phyloP scores from a whole-genome alignment of 2,113 vertebrate genomes.

The Malurus melanocephalus region DNA sequence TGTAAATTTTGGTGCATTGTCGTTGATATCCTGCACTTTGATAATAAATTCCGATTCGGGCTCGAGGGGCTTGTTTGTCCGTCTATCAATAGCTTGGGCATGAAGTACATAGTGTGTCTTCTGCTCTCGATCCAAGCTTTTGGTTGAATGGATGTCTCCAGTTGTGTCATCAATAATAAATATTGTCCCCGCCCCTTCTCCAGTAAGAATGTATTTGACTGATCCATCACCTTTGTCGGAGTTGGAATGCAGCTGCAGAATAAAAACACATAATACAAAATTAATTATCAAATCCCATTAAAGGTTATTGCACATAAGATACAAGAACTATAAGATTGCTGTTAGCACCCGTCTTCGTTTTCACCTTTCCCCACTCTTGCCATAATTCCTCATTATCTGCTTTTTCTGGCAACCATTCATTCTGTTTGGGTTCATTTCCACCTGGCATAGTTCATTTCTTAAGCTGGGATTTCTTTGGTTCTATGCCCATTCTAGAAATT shows the following conservation, averaged over 20 bases:
- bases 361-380: background rate
- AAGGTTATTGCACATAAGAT: background rate
- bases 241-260: slow-evolving; percentile 93
- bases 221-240: slow-evolving; percentile 97
- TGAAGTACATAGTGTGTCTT: slow-evolving; percentile 96
- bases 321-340: background rate
- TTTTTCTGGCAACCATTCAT: background rate
- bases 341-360: background rate
- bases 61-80: slow-evolving; percentile 91
- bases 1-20: slow-evolving; percentile 94
- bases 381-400: background rate
- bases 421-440: background rate
- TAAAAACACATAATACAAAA: slow-evolving; percentile 38
- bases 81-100: slow-evolving; percentile 90
- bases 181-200: slow-evolving; percentile 93
- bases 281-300: background rate
- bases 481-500: background rate
- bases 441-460: background rate
- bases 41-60: slow-evolving; percentile 98
- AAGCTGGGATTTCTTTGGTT: background rate
- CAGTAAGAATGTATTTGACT: slow-evolving; percentile 94
- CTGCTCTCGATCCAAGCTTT: slow-evolving; percentile 93
- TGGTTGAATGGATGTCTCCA: slow-evolving; percentile 94
- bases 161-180: slow-evolving; percentile 96
- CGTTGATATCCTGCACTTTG: slow-evolving; percentile 98